Base-by-base conservation (phyloP, 1,140 invertebrate species). In the Hycleus cichorii region DNA sequence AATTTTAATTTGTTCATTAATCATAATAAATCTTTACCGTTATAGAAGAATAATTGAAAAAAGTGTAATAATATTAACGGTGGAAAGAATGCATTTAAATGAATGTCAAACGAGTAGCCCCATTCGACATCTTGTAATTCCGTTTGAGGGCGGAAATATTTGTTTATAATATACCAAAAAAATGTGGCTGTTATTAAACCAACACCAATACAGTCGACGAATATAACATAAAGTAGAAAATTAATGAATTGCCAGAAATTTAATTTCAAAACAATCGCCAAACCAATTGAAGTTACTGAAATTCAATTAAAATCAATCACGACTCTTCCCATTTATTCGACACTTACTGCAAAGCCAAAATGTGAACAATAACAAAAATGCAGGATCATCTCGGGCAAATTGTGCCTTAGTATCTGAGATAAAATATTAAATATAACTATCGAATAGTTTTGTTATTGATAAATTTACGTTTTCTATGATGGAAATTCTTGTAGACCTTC, bases 31-130 rank as follows among this genome's bases (percentile, higher is more conserved):
- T 9, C 18, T 49, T 81, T 77, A 93, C 91, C 82, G 72, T 92
- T 85, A 72, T 93, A 94, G 60, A 97, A 85, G 67, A 95, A 83
- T 43, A 97, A 79, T 74, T 95, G 91, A 67, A 97, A 83, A 64
- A 95, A 88, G 75, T 99, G 95, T 39, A 99, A 80, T 64, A 98
- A 85, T 57, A 97, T 87, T 24, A 98, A 79, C 3, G 95, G 84
- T 51, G 97, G 96, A 77, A 98, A 97, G 75, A 96, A 96, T 5
- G 97, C 96, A 80, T 99, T 98, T 57, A 99, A 81, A 78, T 99
- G 97, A 42, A 99, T 93, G 77, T 99, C 97, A 78, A 99, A 99
- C 27, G 92, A 88, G 77, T 97, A 99, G 2, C 90, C 97, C 97
- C 97, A 98, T 76, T 99, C 97, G 49, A 99, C 94, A 75, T 94